phyloP scores from a whole-genome alignment of 2,888 invertebrate species.

The Teinopalpus imperialis region DNA sequence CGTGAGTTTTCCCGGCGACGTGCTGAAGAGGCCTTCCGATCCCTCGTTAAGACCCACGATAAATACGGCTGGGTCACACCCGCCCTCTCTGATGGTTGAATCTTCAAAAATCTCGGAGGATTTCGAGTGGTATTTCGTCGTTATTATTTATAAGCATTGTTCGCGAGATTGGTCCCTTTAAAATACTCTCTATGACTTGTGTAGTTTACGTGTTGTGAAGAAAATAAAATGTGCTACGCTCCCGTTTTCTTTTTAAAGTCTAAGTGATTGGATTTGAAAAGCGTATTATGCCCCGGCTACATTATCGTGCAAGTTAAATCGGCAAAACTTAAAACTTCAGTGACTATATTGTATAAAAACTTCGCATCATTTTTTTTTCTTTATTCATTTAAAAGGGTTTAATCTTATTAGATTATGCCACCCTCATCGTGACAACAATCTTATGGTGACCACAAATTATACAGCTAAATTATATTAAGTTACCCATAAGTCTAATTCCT shows the following conservation, averaged over 20 bases:
- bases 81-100: constrained; percentile 91
- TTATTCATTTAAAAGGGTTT: too few species aligned
- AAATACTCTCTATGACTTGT: constrained; percentile 12
- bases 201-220: constrained; percentile 20
- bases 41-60: constrained; percentile 93
- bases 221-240: constrained; percentile 12
- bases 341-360: too few species aligned
- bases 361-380: too few species aligned
- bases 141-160: constrained; percentile 4
- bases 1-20: constrained; percentile 89
- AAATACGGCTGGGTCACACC: constrained; percentile 96
- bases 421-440: too few species aligned
- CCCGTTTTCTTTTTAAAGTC: constrained; percentile 8
- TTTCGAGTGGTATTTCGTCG: background rate
- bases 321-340: too few species aligned
- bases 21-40: constrained; percentile 94
- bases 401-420: too few species aligned
- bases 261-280: constrained; percentile 1
- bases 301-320: too few species aligned
- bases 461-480: too few species aligned
- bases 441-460: too few species aligned
- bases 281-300: background rate
- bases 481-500: too few species aligned
- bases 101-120: background rate
- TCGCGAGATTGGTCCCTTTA: background rate